Evolutionary conservation across 2,888 invertebrate species (phyloP), one percentile per base, ranked within the genome.

Genomic region (Lasioglossum calceatum): DNA sequence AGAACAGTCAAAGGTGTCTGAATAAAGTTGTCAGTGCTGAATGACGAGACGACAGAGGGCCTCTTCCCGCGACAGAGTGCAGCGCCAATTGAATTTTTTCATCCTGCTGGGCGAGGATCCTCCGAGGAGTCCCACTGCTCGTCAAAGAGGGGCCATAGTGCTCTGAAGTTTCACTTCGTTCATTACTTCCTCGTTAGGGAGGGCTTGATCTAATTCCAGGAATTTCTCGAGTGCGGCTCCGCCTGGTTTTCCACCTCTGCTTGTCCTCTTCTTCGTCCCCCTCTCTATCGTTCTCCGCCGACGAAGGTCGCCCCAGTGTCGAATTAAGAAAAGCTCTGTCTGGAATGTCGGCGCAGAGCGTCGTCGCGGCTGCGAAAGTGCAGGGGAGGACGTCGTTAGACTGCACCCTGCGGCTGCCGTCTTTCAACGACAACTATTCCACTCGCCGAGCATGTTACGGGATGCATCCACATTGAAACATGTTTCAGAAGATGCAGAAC

Each of bases 171-270:
- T 81, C 81, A 78, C 82, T 86, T 78, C 44, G 81, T 86, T 88
- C 84, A 79, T 90, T 89, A 80, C 81, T 79, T 82, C 44, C 76
- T 86, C 87, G 82, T 90, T 90, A 90, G 74, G 58, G 16, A 79
- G 16, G 73, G 76, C 64, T 76, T 79, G 81, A 91, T 89, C 79
- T 81, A 89, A 87, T 90, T 84, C 71, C 47, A 70, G 42, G 72
- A 77, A 86, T 86, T 77, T 64, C 77, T 74, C 64, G 80, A 71
- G 54, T 54, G 44, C 72, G 75, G 77, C 36, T 67, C 47, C 5
- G 47, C 77, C 8, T 50, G 50, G 36, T 50, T 64, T 64, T 74
- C 77, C 32, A 32, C 23, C 12, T 58, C 23, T 36, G 32, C 47
- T 23, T 54, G 47, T 19, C 19, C 19, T 32, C 39, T 12, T 19